Evolutionary conservation across 2,797 vertebrate species (phyloP), one percentile per base, ranked within the genome.

Genomic region (Knipowitschia caucasica): DNA sequence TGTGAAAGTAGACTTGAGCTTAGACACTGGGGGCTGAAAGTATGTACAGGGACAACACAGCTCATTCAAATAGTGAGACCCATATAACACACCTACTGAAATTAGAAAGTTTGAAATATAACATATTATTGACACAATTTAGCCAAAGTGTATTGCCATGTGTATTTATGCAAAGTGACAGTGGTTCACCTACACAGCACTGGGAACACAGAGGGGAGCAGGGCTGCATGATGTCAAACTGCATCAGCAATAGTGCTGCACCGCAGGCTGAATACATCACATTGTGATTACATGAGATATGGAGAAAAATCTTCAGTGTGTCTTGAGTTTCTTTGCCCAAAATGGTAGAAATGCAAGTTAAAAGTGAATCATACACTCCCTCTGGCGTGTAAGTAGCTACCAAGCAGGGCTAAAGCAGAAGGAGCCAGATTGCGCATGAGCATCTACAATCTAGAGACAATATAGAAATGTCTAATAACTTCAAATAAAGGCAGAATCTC

Each of bases 231-330:
- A 70, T 86, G 87, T 89, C 87, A 89, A 87, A 84, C 82, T 81
- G 85, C 88, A 88, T 69, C 77, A 82, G 78, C 88, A 89, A 82
- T 84, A 80, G 82, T 80, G 79, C 83, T 87, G 74, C 78, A 88
- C 89, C 89, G 81, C 77, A 53, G 84, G 89, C 83, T 67, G 85
- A 91, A 88, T 89, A 86, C 61, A 88, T 88, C 76, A 83, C 86
- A 91, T 89, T 89, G 87, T 81, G 86, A 90, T 89, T 89, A 89
- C 86, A 88, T 88, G 85, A 89, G 81, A 70, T 55, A 61, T 75
- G 77, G 64, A 80, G 77, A 64, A 80, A 63, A 71, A 77, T 81
- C 72, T 78, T 82, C 67, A 72, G 75, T 76, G 71, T 65, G 45
- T 64, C 62, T 21, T 39, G 80, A 67, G 70, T 74, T 80, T 81